These are phyloP conservation scores for Oenanthe oenanthe DNA, from an alignment of 2,113 vertebrate species.

Conservation along the genomic window DNA sequence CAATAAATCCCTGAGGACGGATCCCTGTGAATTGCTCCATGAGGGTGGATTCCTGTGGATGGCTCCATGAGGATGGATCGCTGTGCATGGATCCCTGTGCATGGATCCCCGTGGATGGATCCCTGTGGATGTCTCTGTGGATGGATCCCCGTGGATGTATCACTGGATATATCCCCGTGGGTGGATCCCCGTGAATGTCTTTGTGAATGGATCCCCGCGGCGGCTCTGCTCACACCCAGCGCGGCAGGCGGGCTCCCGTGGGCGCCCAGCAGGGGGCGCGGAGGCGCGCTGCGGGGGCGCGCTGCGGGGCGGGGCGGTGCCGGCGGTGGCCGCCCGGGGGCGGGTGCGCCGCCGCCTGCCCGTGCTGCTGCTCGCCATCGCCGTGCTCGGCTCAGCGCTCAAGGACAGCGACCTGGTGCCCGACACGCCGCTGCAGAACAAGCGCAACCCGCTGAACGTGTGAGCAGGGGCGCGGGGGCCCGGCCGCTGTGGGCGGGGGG, in stretches of 20 bases:
- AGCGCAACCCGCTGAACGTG: neutral
- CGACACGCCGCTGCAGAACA: neutral
- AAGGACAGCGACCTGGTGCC: neutral
- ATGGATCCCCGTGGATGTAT: accelerated
- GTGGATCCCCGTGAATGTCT: accelerated
- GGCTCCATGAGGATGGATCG: neutral
- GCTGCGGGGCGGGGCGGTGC: too few relatives aligned
- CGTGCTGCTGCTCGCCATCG: neutral
- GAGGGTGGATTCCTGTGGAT: neutral
- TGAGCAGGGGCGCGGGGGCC: neutral
- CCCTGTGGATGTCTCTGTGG: accelerated
- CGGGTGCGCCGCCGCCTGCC: neutral
- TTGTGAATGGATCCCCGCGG: accelerated
- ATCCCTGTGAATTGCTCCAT: neutral
- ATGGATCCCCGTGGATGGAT: accelerated
- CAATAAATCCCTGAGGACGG: too few relatives aligned
- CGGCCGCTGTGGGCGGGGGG: neutral
- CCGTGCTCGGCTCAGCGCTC: neutral
- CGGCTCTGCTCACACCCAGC: too few relatives aligned
- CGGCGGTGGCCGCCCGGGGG: neutral
- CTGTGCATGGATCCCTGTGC: accelerated
- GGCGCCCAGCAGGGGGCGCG: too few relatives aligned
- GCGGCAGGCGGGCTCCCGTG: too few relatives aligned
- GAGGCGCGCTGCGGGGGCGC: too few relatives aligned
- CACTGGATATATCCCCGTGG: accelerated